These are phyloP conservation scores for Cylas formicarius DNA, from an alignment of 1,140 invertebrate genomes.

Conservation along the genomic window DNA sequence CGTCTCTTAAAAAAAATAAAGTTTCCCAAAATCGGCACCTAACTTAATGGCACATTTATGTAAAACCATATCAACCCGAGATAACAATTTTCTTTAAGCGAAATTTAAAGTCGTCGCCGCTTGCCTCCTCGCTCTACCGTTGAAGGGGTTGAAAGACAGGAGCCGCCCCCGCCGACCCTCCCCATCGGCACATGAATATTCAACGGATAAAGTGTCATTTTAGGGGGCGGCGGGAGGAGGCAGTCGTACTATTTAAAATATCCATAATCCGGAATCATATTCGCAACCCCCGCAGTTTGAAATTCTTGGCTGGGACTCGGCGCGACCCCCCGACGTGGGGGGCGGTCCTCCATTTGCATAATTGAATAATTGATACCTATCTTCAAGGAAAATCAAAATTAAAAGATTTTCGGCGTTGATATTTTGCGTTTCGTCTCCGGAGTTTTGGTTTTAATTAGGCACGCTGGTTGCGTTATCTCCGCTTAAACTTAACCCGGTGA, in stretches of 20 bases:
- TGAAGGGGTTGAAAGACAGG: constrained; percentile 17
- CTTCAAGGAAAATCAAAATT: constrained; percentile 19
- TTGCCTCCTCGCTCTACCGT: background rate
- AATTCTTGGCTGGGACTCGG: constrained; percentile 20
- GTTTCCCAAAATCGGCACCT: too few relatives aligned
- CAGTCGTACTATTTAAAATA: constrained; percentile 24
- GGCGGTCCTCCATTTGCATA: constrained; percentile 17
- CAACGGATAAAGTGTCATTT: constrained; percentile 22
- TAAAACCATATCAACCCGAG: too few relatives aligned
- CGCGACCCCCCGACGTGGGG: constrained; percentile 16
- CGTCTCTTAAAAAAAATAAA: too few relatives aligned
- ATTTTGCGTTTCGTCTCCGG: too few relatives aligned
- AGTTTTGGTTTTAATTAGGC: too few relatives aligned
- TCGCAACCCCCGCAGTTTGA: constrained; percentile 21
- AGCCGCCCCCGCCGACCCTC: background rate
- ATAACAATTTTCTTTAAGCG: too few relatives aligned
- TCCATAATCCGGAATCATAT: constrained; percentile 25
- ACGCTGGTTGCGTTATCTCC: too few relatives aligned
- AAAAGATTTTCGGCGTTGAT: too few relatives aligned
- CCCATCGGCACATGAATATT: constrained; percentile 20
- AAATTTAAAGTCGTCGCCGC: too few relatives aligned
- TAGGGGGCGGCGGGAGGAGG: too few relatives aligned
- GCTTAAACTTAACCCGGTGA: too few relatives aligned
- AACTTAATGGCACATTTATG: too few relatives aligned
- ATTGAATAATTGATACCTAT: constrained; percentile 25